Evolutionary conservation across 2,113 vertebrate species (phyloP), one percentile per base, ranked within the genome.

Genomic region (Alectura lathami): DNA sequence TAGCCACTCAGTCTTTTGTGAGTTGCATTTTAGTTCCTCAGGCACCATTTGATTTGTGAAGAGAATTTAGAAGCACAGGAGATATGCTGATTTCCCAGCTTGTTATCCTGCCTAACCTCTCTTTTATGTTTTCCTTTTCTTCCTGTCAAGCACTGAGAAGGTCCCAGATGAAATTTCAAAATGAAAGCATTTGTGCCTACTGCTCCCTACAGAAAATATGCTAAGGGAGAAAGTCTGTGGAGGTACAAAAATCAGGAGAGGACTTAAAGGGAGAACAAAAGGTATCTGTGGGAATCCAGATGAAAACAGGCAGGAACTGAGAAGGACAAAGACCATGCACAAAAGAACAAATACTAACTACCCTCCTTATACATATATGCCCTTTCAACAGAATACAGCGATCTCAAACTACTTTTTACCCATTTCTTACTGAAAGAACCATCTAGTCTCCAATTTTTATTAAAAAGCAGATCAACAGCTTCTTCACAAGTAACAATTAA

Each of bases 311-410:
- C 75, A 95, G 78, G 57, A 94, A 66, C 75, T 40, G 50, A 85
- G 38, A 80, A 87, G 84, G 89, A 89, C 50, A 95, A 94, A 89
- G 87, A 76, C 32, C 43, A 38, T 3, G 29, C 68, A 88, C 89
- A 69, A 91, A 96, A 94, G 77, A 96, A 88, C 80, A 92, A 94
- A 95, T 91, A 94, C 93, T 92, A 95, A 89, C 89, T 94, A 89
- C 67, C 89, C 87, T 96, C 68, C 63, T 79, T 79, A 69, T 60
- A 89, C 40, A 48, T 64, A 82, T 23, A 48, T 76, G 70, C 27
- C 74, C 63, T 94, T 91, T 84, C 38, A 91, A 66, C 42, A 85
- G 67, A 80, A 64, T 59, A 27, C 24, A 48, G 59, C 85, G 62
- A 51, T 94, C 56, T 92, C 63, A 34, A 78, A 68, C 43, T 82